Evolutionary conservation across 2,797 vertebrate genomes (phyloP).

Genomic region (Tinamus major): DNA sequence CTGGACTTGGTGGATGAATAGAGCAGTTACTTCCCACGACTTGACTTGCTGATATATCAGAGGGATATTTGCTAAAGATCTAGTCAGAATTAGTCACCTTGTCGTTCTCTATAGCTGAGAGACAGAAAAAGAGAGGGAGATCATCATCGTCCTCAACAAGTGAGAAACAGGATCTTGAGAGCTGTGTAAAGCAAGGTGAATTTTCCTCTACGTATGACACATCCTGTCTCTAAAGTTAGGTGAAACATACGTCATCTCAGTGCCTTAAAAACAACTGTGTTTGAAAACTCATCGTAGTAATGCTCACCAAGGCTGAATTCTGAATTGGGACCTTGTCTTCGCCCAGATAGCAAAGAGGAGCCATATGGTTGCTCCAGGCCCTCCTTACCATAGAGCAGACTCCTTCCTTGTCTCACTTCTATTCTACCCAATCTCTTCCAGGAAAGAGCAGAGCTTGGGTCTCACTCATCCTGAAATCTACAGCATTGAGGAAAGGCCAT

Average conservation of each 20-base stretch:
- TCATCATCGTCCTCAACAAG: background rate
- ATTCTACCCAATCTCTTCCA: background rate
- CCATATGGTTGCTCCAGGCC: background rate
- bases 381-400: background rate
- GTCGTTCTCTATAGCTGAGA: background rate
- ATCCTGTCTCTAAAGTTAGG: background rate
- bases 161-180: background rate
- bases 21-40: background rate
- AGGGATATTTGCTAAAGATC: background rate
- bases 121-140: background rate
- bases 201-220: background rate
- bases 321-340: background rate
- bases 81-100: background rate
- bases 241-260: background rate
- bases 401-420: background rate
- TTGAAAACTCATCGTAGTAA: background rate
- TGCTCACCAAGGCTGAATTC: background rate
- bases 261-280: background rate
- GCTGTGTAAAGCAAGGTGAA: background rate
- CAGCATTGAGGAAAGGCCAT: background rate
- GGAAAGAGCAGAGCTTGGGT: background rate
- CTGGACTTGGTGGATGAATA: background rate
- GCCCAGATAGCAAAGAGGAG: background rate
- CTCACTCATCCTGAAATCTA: background rate
- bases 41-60: rapidly evolving